Conservation (phyloP, 2,113 vertebrate genomes). For the Psittacara wagleri region DNA sequence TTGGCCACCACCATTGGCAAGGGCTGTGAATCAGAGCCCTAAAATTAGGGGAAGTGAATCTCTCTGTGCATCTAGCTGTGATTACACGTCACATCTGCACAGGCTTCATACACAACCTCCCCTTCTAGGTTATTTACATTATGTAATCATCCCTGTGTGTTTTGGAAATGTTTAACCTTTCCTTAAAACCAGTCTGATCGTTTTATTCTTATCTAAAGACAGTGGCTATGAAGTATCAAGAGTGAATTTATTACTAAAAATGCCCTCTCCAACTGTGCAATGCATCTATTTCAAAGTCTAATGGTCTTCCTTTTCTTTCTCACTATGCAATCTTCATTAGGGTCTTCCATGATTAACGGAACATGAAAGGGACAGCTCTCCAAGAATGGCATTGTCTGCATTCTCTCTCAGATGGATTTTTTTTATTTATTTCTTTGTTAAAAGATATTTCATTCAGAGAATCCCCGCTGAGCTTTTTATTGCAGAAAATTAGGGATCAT, state of each 20-base stretch:
- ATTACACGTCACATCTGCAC: fast-evolving
- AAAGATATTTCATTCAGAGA: slow-evolving; percentile 76
- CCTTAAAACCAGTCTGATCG: background rate
- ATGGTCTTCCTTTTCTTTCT: slow-evolving; percentile 34
- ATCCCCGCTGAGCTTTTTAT: slow-evolving; percentile 77
- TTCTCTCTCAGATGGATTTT: slow-evolving; percentile 53
- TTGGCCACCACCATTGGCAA: background rate
- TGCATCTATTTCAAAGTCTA: slow-evolving; percentile 46
- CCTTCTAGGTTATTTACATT: background rate
- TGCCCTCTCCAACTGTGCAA: background rate
- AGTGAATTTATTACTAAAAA: slow-evolving; percentile 7
- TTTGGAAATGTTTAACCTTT: background rate
- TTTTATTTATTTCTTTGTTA: slow-evolving; percentile 63
- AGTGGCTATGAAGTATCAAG: background rate
- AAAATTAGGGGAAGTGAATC: background rate
- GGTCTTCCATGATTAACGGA: slow-evolving; percentile 55
- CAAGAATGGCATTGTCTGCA: slow-evolving; percentile 63
- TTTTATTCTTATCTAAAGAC: slow-evolving; percentile 3
- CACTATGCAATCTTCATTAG: background rate
- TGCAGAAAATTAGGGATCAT: slow-evolving; percentile 74
- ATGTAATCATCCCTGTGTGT: background rate
- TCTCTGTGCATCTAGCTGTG: background rate
- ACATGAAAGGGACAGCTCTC: slow-evolving; percentile 48
- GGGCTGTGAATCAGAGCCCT: background rate
- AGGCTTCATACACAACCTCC: background rate